phyloP scores from a whole-genome alignment of 2,888 invertebrate species.

The Amiota mariae region DNA sequence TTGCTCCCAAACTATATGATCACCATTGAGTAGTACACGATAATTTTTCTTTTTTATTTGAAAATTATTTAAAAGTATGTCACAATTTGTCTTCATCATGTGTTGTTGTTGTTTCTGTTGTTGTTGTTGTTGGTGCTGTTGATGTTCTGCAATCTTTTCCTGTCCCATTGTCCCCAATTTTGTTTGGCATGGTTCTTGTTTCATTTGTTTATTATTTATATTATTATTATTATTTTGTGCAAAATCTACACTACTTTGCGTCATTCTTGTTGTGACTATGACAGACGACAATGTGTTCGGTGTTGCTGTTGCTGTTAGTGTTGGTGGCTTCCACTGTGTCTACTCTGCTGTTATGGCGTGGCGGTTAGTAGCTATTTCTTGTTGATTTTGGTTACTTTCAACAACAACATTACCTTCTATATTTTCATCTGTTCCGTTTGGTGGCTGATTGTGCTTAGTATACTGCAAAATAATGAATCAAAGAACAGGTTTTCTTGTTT shows the following conservation, averaged over 20 bases:
- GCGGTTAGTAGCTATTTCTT: too few relatives aligned
- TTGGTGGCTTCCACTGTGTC: neutral
- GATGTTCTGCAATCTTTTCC: slow-evolving; percentile 6
- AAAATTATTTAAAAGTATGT: slow-evolving; percentile 76
- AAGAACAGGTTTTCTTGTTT: too few relatives aligned
- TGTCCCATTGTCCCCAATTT: neutral
- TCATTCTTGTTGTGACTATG: slow-evolving; percentile 50
- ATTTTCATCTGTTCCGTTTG: slow-evolving; percentile 3
- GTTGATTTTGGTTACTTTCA: neutral
- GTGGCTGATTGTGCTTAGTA: too few relatives aligned
- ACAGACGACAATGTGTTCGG: neutral
- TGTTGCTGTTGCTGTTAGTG: neutral
- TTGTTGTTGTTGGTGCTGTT: slow-evolving; percentile 18
- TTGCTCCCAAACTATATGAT: slow-evolving; percentile 79
- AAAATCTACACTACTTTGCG: slow-evolving; percentile 46
- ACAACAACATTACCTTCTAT: slow-evolving; percentile 32
- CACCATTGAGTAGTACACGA: slow-evolving; percentile 78
- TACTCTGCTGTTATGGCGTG: neutral
- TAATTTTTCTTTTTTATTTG: slow-evolving; percentile 78
- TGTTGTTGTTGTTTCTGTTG: slow-evolving; percentile 19
- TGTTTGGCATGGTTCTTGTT: neutral
- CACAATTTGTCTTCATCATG: slow-evolving; percentile 35
- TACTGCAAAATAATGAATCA: too few relatives aligned
- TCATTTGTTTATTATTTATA: slow-evolving; percentile 42
- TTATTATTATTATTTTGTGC: slow-evolving; percentile 26